phyloP scores from a whole-genome alignment of 2,797 vertebrate species.

The Podarcis siculus region DNA sequence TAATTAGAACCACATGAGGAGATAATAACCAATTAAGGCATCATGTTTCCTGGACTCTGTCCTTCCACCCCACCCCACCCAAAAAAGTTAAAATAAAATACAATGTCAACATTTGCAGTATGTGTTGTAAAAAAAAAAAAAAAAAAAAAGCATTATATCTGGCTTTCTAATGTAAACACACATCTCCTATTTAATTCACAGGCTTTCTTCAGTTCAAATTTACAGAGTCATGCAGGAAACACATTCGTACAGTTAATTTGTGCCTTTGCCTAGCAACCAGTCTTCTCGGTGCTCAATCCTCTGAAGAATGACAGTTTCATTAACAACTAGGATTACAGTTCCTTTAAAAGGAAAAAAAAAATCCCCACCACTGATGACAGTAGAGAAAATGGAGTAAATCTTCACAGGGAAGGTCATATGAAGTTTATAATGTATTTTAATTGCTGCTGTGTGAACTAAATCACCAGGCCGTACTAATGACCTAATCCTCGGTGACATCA shows the following conservation, averaged over 20 bases:
- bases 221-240: slow-evolving; percentile 3
- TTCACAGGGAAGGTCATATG: not conserved
- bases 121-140: not conserved
- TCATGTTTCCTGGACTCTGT: not conserved
- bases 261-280: slow-evolving; percentile 36
- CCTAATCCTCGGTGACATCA: not conserved
- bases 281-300: not conserved
- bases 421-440: not conserved
- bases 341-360: not conserved
- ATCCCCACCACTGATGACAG: not conserved
- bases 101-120: not conserved
- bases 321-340: not conserved
- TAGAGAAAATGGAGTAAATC: accelerated
- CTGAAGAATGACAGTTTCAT: slow-evolving; percentile 21
- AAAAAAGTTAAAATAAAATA: not conserved
- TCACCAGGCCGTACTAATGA: not conserved
- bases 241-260: slow-evolving; percentile 17
- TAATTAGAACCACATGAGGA: not conserved
- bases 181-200: not conserved
- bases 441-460: not conserved
- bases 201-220: slow-evolving; percentile 4
- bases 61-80: too few species aligned
- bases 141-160: not conserved
- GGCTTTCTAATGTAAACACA: not conserved
- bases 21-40: not conserved